Conservation (phyloP, 2,113 vertebrate species). For the Leucoraja erinaceus region DNA sequence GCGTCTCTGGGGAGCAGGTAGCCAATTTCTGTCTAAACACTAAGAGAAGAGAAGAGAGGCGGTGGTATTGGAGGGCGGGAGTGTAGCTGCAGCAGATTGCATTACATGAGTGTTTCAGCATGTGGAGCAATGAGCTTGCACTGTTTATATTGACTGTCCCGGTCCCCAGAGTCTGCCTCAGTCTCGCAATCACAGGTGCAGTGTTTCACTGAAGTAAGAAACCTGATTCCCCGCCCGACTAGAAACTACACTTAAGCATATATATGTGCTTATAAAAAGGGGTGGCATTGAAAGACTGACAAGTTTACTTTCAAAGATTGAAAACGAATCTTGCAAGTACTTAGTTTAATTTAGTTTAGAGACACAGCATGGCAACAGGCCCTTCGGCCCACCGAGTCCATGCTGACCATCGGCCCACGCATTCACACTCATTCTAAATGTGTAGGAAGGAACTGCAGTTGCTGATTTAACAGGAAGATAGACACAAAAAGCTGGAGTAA, state of each 20-base stretch:
- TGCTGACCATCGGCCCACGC: too few species aligned
- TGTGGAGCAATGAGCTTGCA: slow-evolving; percentile 25
- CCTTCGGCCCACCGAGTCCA: too few species aligned
- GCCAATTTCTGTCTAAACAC: slow-evolving; percentile 30
- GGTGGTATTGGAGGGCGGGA: not conserved
- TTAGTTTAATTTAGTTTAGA: too few species aligned
- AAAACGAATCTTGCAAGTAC: not conserved
- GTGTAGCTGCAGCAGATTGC: not conserved
- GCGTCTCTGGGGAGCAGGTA: slow-evolving; percentile 14
- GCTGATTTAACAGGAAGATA: too few species aligned
- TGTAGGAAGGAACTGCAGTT: too few species aligned
- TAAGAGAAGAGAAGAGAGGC: not conserved
- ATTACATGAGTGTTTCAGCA: slow-evolving; percentile 31
- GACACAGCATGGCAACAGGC: too few species aligned
- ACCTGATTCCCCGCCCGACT: not conserved
- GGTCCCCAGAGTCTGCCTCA: not conserved
- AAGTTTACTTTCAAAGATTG: not conserved
- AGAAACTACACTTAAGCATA: slow-evolving; percentile 2
- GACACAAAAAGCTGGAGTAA: too few species aligned
- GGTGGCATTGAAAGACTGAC: not conserved
- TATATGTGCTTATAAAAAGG: not conserved
- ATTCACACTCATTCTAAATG: too few species aligned
- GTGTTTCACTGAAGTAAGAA: slow-evolving; percentile 19
- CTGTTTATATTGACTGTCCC: slow-evolving; percentile 28
- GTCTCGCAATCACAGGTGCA: slow-evolving; percentile 30